These are phyloP conservation scores for Drosophila punjabiensis DNA, from an alignment of 1,140 invertebrate species.

Conservation along the genomic window DNA sequence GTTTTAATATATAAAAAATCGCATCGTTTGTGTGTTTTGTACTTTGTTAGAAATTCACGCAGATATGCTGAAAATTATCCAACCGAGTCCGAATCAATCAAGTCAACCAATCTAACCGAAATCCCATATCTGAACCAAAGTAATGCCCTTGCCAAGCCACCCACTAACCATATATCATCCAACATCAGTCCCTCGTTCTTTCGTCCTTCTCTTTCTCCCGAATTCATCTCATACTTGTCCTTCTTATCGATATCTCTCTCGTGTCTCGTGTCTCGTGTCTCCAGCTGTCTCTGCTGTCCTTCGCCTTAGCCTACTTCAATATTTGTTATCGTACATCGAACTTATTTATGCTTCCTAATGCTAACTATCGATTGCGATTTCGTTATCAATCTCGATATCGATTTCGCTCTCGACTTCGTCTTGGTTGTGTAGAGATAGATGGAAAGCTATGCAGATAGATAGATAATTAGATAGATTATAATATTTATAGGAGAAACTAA, in stretches of 20 bases:
- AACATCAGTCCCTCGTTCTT: background rate
- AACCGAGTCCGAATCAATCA: constrained; percentile 69
- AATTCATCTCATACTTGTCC: background rate
- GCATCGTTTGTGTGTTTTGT: constrained; percentile 69
- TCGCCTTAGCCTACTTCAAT: constrained; percentile 25
- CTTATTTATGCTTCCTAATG: constrained; percentile 48
- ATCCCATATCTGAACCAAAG: constrained; percentile 45
- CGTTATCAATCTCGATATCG: background rate
- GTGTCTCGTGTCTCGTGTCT: background rate
- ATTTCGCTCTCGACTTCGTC: background rate
- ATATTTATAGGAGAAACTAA: constrained; percentile 14
- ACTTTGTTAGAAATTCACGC: constrained; percentile 81
- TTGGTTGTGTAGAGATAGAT: constrained; percentile 21
- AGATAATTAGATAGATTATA: background rate
- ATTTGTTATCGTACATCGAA: constrained; percentile 50
- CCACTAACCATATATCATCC: constrained; percentile 2
- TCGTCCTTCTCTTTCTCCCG: background rate
- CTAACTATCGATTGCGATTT: constrained; percentile 20
- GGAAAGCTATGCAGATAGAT: constrained; percentile 37
- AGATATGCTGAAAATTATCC: constrained; percentile 80
- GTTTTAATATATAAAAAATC: constrained; percentile 56
- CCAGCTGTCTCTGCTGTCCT: constrained; percentile 13
- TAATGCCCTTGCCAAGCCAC: constrained; percentile 19
- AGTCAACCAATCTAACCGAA: constrained; percentile 44
- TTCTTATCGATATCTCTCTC: constrained; percentile 24